Evolutionary conservation across 2,888 invertebrate genomes (phyloP).

Genomic region (Spisula solida): DNA sequence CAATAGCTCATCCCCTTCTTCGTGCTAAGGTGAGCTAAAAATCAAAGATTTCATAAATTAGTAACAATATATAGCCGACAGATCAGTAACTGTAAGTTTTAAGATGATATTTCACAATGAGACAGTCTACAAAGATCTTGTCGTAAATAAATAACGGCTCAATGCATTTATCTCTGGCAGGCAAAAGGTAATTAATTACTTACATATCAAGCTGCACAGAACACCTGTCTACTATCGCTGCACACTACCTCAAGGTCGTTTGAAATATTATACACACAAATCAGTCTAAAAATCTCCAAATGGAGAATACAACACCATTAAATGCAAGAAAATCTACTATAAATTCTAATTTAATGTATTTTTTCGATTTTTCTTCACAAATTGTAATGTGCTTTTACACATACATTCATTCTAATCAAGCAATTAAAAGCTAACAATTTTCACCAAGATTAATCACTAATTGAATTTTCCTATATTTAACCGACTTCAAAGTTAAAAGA

Average conservation of each 20-base stretch:
- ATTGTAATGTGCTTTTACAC: neutral
- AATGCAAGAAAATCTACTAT: neutral
- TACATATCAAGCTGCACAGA: too few species aligned
- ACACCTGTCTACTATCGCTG: too few species aligned
- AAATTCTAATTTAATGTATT: neutral
- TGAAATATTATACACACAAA: neutral
- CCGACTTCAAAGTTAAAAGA: conserved; percentile 8
- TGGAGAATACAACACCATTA: neutral
- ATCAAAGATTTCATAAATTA: too few species aligned
- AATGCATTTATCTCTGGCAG: too few species aligned
- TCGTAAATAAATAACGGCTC: too few species aligned
- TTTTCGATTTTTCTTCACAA: neutral
- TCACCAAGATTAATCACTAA: neutral
- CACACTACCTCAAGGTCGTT: too few species aligned
- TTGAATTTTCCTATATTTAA: neutral
- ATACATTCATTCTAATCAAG: neutral
- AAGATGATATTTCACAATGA: neutral
- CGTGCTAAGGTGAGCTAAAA: too few species aligned
- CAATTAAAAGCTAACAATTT: neutral
- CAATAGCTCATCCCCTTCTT: too few species aligned
- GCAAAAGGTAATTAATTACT: too few species aligned
- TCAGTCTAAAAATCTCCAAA: neutral
- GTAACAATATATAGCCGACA: neutral
- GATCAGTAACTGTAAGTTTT: neutral
- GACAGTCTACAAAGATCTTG: too few species aligned